Evolutionary conservation across 2,797 vertebrate species (phyloP).

Genomic region (Sylvilagus floridanus): DNA sequence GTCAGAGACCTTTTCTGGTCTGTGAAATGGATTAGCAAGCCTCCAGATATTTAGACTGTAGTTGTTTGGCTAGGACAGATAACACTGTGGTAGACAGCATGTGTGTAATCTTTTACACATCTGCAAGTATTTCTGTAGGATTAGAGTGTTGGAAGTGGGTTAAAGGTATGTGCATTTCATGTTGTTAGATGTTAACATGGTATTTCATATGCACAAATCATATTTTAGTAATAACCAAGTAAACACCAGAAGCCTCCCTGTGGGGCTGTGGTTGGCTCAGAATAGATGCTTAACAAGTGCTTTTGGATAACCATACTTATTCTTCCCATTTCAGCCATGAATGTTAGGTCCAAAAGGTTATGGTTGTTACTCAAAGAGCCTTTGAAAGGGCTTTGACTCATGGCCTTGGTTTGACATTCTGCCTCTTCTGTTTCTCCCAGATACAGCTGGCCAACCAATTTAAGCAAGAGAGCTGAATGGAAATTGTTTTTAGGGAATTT

Average conservation of each 20-base stretch:
- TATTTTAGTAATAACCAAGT: conserved; percentile 64
- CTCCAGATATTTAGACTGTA: background rate
- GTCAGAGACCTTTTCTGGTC: background rate
- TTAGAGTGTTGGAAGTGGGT: background rate
- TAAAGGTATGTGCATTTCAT: background rate
- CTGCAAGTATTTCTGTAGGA: background rate
- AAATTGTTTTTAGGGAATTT: conserved; percentile 5
- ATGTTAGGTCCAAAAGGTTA: conserved; percentile 25
- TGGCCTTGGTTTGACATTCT: conserved; percentile 35
- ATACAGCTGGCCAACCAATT: conserved; percentile 25
- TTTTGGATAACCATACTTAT: conserved; percentile 34
- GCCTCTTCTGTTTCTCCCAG: conserved; percentile 41
- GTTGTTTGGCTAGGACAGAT: background rate
- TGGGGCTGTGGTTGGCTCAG: background rate
- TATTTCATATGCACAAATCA: conserved; percentile 51
- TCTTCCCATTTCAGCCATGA: conserved; percentile 49
- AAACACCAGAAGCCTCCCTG: conserved; percentile 2
- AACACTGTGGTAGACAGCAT: background rate
- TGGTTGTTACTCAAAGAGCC: conserved; percentile 14
- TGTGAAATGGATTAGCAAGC: background rate
- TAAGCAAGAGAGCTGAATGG: conserved; percentile 50
- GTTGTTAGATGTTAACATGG: background rate
- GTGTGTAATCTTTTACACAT: background rate
- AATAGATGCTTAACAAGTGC: conserved; percentile 31
- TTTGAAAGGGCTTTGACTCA: conserved; percentile 44